These are phyloP conservation scores for Dissostichus mawsoni DNA, from an alignment of 2,113 vertebrate species.

Conservation along the genomic window DNA sequence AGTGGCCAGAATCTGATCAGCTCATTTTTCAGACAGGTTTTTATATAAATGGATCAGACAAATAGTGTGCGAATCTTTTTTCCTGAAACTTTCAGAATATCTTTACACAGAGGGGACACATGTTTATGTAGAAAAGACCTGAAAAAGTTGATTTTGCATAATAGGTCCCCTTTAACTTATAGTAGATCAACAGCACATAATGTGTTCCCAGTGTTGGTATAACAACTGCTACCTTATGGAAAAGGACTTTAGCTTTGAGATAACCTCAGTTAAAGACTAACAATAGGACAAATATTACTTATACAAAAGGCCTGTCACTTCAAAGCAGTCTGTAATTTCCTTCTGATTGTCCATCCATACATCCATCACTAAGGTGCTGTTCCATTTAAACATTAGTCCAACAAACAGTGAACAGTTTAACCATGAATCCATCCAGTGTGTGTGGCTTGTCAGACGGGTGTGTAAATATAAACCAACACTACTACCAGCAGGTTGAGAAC, in stretches of 20 bases:
- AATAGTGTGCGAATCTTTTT: no score
- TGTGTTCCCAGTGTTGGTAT: neutral
- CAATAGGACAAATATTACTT: neutral
- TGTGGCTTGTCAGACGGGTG: conserved; percentile 27
- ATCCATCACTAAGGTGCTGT: neutral
- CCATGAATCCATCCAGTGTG: accelerated
- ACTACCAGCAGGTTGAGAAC: conserved; percentile 66
- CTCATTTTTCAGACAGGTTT: no score
- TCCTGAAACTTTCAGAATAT: no score
- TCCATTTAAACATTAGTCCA: neutral
- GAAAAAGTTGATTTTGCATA: no score
- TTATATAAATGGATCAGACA: no score
- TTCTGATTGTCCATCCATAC: neutral
- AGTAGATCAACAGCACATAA: neutral
- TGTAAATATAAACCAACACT: conserved; percentile 61
- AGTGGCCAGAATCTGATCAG: no score
- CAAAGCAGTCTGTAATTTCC: neutral
- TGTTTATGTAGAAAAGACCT: no score
- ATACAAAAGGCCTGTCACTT: neutral
- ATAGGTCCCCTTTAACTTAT: neutral
- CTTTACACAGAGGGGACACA: no score
- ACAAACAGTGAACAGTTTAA: neutral
- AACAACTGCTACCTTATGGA: no score
- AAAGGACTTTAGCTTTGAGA: no score
- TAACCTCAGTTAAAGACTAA: neutral